phyloP scores from a whole-genome alignment of 2,797 vertebrate species.

The Steatocranus sp. region DNA sequence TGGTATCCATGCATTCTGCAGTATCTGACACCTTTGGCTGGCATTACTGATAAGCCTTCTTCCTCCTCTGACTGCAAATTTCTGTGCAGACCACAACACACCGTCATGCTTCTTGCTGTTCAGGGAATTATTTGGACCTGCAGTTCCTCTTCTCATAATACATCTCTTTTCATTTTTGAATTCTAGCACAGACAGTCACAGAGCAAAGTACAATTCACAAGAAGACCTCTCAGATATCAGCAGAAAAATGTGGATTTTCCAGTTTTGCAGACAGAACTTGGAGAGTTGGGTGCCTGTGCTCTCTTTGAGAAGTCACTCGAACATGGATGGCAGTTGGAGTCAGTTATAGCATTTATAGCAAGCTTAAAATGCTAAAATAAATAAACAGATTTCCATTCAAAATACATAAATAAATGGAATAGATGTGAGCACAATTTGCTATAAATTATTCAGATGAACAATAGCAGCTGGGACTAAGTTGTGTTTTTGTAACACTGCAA shows the following conservation, averaged over 20 bases:
- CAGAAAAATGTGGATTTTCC: conserved; percentile 65
- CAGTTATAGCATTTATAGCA: not conserved
- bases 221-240: conserved; percentile 54
- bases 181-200: not conserved
- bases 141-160: not conserved
- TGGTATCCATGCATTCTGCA: not conserved
- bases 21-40: not conserved
- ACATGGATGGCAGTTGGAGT: not conserved
- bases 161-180: not conserved
- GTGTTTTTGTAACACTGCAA: not conserved
- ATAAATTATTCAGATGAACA: not conserved
- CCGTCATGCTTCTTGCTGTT: not conserved
- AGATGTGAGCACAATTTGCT: not conserved
- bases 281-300: not conserved
- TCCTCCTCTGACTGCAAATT: not conserved
- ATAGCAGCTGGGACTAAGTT: not conserved
- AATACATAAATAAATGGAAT: not conserved
- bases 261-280: conserved; percentile 18
- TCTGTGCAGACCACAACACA: not conserved
- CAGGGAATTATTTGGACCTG: not conserved
- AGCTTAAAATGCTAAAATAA: not conserved
- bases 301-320: conserved; percentile 22
- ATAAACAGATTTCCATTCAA: not conserved
- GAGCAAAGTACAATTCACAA: conserved; percentile 3
- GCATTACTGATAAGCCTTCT: not conserved